Base-by-base conservation (phyloP, 1,140 invertebrate genomes). In the Drosophila pachea region DNA sequence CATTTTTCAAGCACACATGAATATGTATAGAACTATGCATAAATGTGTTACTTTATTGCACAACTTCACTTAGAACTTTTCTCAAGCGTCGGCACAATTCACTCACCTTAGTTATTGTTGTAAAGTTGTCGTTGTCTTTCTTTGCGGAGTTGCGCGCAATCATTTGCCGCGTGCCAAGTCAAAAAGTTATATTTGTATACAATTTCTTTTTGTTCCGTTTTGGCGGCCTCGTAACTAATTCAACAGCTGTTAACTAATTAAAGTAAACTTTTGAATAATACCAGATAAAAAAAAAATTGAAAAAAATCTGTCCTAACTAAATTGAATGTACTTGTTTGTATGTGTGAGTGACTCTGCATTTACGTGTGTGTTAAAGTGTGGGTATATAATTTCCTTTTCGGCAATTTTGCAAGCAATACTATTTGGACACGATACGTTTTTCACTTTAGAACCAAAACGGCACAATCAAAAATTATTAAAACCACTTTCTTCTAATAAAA, bases 381-480 rank as follows among this genome's bases (percentile, higher is more conserved):
- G 43, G 14, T 36, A 61, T 78, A 43, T 60, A 58, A 66, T 47
- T 61, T 75, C 76, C 77, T 73, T 68, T 59, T 74, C 52, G 74
- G 65, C 64, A 75, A 70, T 73, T 76, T 73, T 77, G 70, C 74
- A 74, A 65, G 74, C 61, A 71, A 76, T 76, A 64, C 16, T 47
- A 62, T 59, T 66, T 61, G 47, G 65, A 67, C 81, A 84, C 75
- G 75, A 73, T 73, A 73, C 73, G 59, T 73, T 70, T 65, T 66
- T 35, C 69, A 84, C 70, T 73, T 79, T 31, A 45, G 6, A 32
- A 63, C 14, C 58, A 16, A 49, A 33, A 43, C 12, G 7, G 12
- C 53, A 56, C 29, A 14, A 83, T 73, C 72, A 45, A 82, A 64
- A 82, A 82, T 83, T 77, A 69, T 48, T 8, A 50, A 70, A 50